Base-by-base conservation (phyloP, 2,797 vertebrate species). In the Nyctalus aviator region DNA sequence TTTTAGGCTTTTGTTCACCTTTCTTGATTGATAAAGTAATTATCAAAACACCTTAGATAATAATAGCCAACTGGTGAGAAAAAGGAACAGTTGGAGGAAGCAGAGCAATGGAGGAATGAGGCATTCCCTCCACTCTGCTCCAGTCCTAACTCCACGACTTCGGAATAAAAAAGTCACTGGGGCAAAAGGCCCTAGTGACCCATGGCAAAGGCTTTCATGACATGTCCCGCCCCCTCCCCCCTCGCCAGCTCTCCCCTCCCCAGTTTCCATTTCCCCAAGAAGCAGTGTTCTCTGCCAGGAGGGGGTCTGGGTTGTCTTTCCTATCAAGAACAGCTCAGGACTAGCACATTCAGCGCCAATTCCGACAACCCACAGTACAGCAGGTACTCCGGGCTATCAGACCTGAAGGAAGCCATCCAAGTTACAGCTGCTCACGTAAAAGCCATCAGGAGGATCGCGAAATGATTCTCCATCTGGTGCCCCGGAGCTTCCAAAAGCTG, bases 381-480 rank as follows among this genome's bases (percentile, higher is more conserved):
- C 94, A 95, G 96, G 96, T 97, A 96, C 96, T 1, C 23, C 64
- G 92, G 97, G 96, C 95, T 96, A 97, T 97, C 96, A 97, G 96
- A 95, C 95, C 95, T 96, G 69, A 96, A 97, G 97, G 98, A 97
- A 98, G 93, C 93, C 76, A 91, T 97, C 95, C 97, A 97, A 96
- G 97, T 98, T 97, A 97, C 98, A 97, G 97, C 97, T 89, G 97
- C 96, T 96, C 97, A 96, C 86, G 96, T 97, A 97, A 97, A 98
- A 98, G 91, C 95, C 96, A 98, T 97, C 96, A 97, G 95, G 96
- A 98, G 96, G 84, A 94, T 96, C 92, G 90, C 96, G 97, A 97
- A 98, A 98, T 96, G 95, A 97, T 98, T 98, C 97, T 97, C 98
- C 98, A 98, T 98, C 98, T 98, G 98, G 97, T 96, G 96, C 90